Evolutionary conservation across 2,888 invertebrate species (phyloP).

Genomic region (Geotrupes spiniger): DNA sequence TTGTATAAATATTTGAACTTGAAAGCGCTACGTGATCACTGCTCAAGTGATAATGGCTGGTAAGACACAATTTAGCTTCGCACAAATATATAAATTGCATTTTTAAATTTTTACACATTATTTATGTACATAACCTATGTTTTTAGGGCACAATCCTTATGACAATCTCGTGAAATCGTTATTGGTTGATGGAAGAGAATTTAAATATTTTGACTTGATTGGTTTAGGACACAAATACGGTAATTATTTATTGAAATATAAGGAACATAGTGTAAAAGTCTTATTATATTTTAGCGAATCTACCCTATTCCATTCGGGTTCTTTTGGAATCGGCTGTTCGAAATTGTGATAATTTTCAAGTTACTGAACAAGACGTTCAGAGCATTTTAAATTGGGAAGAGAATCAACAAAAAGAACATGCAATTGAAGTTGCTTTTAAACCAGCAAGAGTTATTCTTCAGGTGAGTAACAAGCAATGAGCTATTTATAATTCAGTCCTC

Average conservation of each 20-base stretch:
- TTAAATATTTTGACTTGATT: slow-evolving; percentile 76
- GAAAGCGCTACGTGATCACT: slow-evolving; percentile 17
- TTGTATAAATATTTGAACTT: background rate
- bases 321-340: slow-evolving; percentile 93
- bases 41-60: slow-evolving; percentile 18
- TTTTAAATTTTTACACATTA: background rate
- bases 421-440: slow-evolving; percentile 92
- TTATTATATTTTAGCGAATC: slow-evolving; percentile 57
- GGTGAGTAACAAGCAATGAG: slow-evolving; percentile 52
- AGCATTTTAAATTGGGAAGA: slow-evolving; percentile 86
- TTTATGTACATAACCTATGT: slow-evolving; percentile 1
- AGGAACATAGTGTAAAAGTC: no score
- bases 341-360: slow-evolving; percentile 95
- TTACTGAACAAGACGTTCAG: slow-evolving; percentile 79
- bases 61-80: slow-evolving; percentile 12
- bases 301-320: slow-evolving; percentile 91
- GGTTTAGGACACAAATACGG: slow-evolving; percentile 77
- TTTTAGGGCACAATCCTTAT: slow-evolving; percentile 61
- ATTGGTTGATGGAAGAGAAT: slow-evolving; percentile 60
- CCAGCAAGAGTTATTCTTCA: slow-evolving; percentile 95
- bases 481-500: no score
- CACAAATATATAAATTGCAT: slow-evolving; percentile 4
- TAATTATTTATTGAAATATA: slow-evolving; percentile 59
- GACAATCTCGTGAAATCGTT: slow-evolving; percentile 59
- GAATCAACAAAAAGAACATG: slow-evolving; percentile 64